Evolutionary conservation across 2,888 invertebrate species (phyloP).

Genomic region (Polietes domitor): DNA sequence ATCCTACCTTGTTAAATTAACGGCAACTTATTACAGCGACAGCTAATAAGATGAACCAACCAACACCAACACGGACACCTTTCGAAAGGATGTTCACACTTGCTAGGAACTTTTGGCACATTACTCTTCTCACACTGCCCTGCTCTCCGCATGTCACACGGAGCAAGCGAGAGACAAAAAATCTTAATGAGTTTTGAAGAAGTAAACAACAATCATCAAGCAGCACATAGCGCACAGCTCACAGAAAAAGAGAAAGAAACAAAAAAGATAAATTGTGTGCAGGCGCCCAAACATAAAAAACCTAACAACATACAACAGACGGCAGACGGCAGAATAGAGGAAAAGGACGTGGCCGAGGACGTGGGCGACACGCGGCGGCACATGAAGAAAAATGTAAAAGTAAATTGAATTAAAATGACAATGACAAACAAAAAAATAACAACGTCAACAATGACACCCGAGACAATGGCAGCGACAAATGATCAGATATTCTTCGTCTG

Average conservation of each 20-base stretch:
- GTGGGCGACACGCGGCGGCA: neutral
- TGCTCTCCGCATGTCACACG: neutral
- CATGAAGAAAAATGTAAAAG: conserved; percentile 34
- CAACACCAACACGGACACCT: neutral
- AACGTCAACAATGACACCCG: conserved; percentile 32
- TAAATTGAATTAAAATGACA: conserved; percentile 61
- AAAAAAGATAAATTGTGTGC: conserved; percentile 41
- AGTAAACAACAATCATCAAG: conserved; percentile 18
- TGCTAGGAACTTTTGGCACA: neutral
- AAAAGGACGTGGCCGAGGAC: neutral
- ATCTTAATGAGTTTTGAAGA: conserved; percentile 23
- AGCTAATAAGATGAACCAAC: conserved; percentile 25
- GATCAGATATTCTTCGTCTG: conserved; percentile 8
- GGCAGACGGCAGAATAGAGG: neutral
- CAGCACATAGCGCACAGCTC: too few relatives aligned
- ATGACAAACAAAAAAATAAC: conserved; percentile 46
- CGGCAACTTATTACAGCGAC: neutral
- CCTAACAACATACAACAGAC: neutral
- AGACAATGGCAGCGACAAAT: conserved; percentile 37
- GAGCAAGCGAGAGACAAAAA: neutral
- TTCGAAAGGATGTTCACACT: neutral
- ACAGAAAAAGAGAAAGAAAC: neutral
- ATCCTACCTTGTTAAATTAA: neutral
- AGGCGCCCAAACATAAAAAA: conserved; percentile 29
- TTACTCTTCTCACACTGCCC: neutral